Percentiles rank a stretch among this genome's conserved stretches.
These are phyloP conservation scores for Paradisaea rubra DNA, from an alignment of 2,113 vertebrate genomes.

Conservation along the genomic window DNA sequence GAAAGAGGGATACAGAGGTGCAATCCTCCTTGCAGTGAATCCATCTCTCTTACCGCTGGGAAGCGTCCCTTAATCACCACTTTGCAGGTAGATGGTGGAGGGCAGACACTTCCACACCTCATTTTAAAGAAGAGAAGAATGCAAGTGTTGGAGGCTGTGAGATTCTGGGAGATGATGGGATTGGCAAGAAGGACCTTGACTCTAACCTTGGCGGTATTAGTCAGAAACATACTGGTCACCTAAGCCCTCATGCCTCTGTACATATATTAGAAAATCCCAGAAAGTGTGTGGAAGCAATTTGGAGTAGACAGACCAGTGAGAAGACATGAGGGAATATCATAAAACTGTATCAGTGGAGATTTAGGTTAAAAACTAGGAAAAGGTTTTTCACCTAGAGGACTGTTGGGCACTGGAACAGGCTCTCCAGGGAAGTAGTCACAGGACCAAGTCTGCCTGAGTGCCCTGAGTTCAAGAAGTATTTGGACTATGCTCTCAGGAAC, in stretches of 20 bases:
- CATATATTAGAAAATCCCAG: background rate
- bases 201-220: background rate
- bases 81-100: background rate
- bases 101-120: background rate
- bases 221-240: background rate
- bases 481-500: background rate
- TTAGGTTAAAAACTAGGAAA: background rate
- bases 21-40: background rate
- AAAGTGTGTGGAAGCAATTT: background rate
- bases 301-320: background rate
- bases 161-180: background rate
- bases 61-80: background rate
- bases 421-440: background rate
- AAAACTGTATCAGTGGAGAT: background rate
- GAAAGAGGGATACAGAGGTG: background rate
- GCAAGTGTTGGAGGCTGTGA: background rate
- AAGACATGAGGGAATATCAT: rapidly evolving
- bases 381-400: background rate
- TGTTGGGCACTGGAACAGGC: background rate
- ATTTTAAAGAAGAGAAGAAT: background rate
- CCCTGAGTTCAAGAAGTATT: background rate
- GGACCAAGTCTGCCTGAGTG: background rate
- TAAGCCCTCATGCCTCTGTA: background rate
- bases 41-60: background rate
- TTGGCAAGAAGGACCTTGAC: background rate